Conservation (phyloP, 64 coral and sea anemone species). For the Astreopora myriophthalma region DNA sequence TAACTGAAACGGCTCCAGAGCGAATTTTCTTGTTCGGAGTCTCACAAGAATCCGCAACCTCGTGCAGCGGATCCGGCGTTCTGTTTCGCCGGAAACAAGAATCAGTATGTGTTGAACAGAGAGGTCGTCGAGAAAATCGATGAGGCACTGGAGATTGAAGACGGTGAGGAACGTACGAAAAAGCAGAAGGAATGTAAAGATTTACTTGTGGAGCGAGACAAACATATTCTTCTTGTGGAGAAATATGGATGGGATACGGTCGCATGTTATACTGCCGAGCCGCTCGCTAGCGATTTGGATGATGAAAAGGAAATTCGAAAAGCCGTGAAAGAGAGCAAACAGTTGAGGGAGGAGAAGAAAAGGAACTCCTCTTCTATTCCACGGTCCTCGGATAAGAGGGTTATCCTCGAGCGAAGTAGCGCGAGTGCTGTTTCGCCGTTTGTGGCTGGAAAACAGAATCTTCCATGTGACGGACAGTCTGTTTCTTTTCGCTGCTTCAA, state of each 20-base stretch:
- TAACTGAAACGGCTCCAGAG: neutral
- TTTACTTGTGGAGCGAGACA: constrained; percentile 6
- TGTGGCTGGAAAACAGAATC: neutral
- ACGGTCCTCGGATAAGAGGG: neutral
- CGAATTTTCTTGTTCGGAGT: neutral
- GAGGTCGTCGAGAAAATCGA: neutral
- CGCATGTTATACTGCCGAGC: neutral
- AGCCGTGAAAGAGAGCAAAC: neutral
- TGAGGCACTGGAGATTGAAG: neutral
- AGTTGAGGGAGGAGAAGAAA: neutral
- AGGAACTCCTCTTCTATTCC: too few species aligned
- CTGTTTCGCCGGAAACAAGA: neutral
- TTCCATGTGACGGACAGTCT: neutral
- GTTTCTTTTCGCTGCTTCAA: constrained; percentile 9
- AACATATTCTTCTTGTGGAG: constrained; percentile 11
- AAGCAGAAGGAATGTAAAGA: neutral
- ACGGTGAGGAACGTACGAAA: neutral
- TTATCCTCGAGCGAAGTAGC: neutral
- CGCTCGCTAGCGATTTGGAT: constrained; percentile 5
- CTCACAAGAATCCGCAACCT: neutral
- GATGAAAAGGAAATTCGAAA: constrained; percentile 26
- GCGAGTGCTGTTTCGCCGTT: neutral
- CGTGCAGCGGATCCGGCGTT: neutral
- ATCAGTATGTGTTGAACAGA: neutral
- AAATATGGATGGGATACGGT: constrained; percentile 40